Evolutionary conservation across 2,797 vertebrate genomes (phyloP).

Genomic region (Hydrocynus forskahlii): DNA sequence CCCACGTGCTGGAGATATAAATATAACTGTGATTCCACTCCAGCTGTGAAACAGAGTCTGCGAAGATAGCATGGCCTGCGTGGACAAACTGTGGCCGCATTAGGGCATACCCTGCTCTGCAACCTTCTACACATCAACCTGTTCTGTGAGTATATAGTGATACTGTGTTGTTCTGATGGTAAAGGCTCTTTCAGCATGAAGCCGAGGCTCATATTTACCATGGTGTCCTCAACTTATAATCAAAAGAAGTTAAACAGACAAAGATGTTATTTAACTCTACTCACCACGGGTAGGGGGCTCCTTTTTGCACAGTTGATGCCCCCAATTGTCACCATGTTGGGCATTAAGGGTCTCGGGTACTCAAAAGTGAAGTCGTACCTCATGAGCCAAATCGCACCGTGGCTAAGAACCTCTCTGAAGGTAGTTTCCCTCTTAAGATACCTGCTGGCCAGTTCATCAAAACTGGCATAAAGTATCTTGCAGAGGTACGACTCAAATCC

Average conservation of each 20-base stretch:
- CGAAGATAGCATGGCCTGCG: no score
- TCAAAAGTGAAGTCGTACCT: background rate
- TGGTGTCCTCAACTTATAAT: accelerated
- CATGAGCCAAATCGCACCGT: constrained; percentile 43
- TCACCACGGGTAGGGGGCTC: constrained; percentile 24
- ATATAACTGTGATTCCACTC: no score
- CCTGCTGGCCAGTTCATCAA: constrained; percentile 69
- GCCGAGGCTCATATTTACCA: no score
- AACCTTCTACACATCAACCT: no score
- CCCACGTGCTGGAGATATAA: no score
- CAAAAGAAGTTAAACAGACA: no score
- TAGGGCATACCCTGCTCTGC: no score
- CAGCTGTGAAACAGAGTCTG: no score
- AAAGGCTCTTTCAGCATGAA: no score
- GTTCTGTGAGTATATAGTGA: no score
- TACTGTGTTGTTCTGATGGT: no score
- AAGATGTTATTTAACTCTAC: background rate
- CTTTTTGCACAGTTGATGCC: constrained; percentile 9
- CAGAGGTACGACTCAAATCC: constrained; percentile 61
- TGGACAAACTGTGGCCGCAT: no score
- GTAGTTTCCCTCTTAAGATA: constrained; percentile 62
- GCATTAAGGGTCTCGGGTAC: background rate
- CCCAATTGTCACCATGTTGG: constrained; percentile 29
- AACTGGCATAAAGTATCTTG: constrained; percentile 53
- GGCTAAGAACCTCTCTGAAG: constrained; percentile 66